These are phyloP conservation scores for Corythoichthys intestinalis DNA, from an alignment of 2,113 vertebrate species.

Conservation along the genomic window DNA sequence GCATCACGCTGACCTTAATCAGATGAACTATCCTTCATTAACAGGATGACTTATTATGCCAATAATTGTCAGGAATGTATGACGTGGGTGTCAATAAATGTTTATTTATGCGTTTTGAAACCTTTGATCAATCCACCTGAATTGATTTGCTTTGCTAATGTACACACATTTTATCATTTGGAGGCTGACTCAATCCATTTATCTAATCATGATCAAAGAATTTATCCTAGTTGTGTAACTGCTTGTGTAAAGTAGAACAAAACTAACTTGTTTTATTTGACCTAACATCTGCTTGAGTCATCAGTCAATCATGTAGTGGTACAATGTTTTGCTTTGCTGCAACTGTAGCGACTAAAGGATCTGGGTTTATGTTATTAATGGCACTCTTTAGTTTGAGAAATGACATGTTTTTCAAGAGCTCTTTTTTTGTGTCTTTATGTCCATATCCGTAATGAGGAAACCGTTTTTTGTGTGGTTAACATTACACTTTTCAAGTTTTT, in stretches of 20 bases:
- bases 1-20: slow-evolving; percentile 36
- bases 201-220: not conserved
- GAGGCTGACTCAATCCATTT: not conserved
- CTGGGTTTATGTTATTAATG: too few species aligned
- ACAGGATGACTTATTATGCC: slow-evolving; percentile 13
- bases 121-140: not conserved
- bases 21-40: slow-evolving; percentile 34
- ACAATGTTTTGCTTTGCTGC: not conserved
- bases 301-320: not conserved
- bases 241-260: not conserved
- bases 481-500: not conserved
- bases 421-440: not conserved
- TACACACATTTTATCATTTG: not conserved
- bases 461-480: not conserved
- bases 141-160: not conserved
- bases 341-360: not conserved
- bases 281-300: not conserved
- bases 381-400: not conserved
- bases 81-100: not conserved
- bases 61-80: slow-evolving; percentile 10
- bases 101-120: not conserved
- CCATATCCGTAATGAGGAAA: not conserved
- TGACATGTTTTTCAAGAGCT: not conserved
- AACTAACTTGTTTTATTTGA: not conserved
- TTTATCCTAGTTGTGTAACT: not conserved